A percentile compares a stretch with the other conserved stretches of the same genome.
Evolutionary conservation across 2,888 invertebrate genomes (phyloP).

Genomic region (Catonia carolina): DNA sequence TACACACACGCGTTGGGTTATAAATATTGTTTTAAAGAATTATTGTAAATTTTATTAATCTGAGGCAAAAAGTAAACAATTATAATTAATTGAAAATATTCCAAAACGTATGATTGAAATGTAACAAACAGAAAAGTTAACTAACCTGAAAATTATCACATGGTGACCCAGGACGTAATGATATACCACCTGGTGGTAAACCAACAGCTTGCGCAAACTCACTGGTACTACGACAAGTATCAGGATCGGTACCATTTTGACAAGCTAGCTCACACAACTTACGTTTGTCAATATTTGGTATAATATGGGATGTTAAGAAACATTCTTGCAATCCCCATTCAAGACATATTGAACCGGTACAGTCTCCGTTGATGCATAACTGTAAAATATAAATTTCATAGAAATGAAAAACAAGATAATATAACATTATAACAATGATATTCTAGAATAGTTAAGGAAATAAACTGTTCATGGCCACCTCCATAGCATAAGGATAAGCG

Average conservation of each 20-base stretch:
- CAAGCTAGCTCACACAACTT: constrained; percentile 96
- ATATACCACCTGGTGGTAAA: constrained; percentile 73
- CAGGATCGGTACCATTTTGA: constrained; percentile 67
- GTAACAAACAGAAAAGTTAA: no score
- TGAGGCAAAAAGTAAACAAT: no score
- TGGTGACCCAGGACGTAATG: constrained; percentile 89
- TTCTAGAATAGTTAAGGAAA: no score
- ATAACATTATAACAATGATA: neutral
- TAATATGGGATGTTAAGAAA: constrained; percentile 76
- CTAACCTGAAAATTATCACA: constrained; percentile 94
- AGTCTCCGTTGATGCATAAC: constrained; percentile 83
- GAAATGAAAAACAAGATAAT: constrained; percentile 3
- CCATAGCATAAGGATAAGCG: no score
- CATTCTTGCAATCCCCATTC: constrained; percentile 93
- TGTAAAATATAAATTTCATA: constrained; percentile 45
- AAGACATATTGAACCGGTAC: constrained; percentile 90
- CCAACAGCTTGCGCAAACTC: constrained; percentile 71
- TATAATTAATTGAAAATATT: no score
- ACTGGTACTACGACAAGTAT: constrained; percentile 77
- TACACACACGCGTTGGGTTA: no score
- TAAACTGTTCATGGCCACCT: no score
- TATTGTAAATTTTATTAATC: no score
- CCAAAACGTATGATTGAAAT: no score
- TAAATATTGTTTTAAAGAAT: no score
- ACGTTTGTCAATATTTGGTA: constrained; percentile 69